Percentiles rank a stretch among this genome's conserved stretches.
These are phyloP conservation scores for Pipistrellus nathusii DNA, from an alignment of 2,797 vertebrate species.

Conservation along the genomic window DNA sequence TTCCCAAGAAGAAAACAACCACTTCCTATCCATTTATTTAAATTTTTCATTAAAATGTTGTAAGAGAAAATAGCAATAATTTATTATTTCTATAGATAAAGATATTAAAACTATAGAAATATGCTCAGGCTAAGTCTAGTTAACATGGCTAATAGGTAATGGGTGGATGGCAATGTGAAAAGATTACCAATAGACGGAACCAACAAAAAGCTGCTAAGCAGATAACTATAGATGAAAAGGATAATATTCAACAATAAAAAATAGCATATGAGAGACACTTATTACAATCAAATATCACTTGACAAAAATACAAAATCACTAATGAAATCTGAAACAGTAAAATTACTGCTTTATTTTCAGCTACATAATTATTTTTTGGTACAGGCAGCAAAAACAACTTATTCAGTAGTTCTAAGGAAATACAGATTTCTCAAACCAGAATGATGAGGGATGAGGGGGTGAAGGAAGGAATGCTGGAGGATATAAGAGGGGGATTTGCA, in stretches of 20 bases:
- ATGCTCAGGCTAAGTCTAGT: background rate
- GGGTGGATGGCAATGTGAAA: background rate
- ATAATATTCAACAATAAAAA: slow-evolving; percentile 13
- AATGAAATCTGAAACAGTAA: background rate
- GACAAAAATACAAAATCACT: background rate
- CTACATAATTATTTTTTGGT: background rate
- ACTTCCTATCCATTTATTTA: background rate
- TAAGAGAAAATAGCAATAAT: background rate
- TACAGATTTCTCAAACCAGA: slow-evolving; percentile 49
- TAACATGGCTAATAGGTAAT: background rate
- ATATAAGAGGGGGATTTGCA: slow-evolving; percentile 28
- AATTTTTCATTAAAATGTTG: background rate
- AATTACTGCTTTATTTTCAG: slow-evolving; percentile 5
- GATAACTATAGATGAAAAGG: background rate
- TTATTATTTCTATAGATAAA: background rate
- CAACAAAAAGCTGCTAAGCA: background rate
- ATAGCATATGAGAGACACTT: background rate
- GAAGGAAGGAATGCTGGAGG: background rate
- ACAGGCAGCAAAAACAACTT: slow-evolving; percentile 44
- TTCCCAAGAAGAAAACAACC: background rate
- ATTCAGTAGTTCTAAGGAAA: slow-evolving; percentile 25
- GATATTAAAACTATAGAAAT: background rate
- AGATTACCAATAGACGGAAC: background rate
- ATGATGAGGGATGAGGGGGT: background rate
- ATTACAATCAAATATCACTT: background rate